phyloP scores from a whole-genome alignment of 2,797 vertebrate species.

The Gobio occitaniae region DNA sequence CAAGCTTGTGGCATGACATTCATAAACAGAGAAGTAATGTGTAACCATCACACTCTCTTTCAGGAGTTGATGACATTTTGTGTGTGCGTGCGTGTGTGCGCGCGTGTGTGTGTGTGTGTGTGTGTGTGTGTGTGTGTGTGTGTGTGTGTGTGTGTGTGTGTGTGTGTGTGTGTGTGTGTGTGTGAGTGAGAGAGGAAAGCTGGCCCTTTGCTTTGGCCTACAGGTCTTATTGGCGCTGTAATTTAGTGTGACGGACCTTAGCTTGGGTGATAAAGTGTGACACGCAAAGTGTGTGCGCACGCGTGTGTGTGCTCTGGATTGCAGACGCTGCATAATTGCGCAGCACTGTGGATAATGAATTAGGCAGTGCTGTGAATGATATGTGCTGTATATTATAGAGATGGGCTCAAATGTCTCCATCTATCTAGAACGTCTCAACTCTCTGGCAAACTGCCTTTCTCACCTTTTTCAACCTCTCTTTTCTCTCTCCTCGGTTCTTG shows the following conservation, averaged over 20 bases:
- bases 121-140: no score
- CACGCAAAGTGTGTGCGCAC: constrained; percentile 50
- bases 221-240: constrained; percentile 57
- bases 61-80: constrained; percentile 18
- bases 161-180: constrained; percentile 22
- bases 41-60: constrained; percentile 17
- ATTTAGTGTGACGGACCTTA: constrained; percentile 62
- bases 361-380: constrained; percentile 66
- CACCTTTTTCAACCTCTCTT: constrained; percentile 29
- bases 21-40: constrained; percentile 33
- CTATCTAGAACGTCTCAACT: constrained; percentile 51
- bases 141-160: background rate
- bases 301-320: constrained; percentile 54
- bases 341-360: constrained; percentile 65
- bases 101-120: background rate
- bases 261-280: constrained; percentile 60
- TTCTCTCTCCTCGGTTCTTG: constrained; percentile 17
- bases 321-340: constrained; percentile 63
- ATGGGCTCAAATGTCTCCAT: constrained; percentile 55
- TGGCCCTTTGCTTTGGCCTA: constrained; percentile 50
- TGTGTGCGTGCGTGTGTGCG: constrained; percentile 15
- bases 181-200: background rate
- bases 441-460: constrained; percentile 44
- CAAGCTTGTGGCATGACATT: background rate
- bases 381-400: constrained; percentile 60